Evolutionary conservation across 2,113 vertebrate genomes (phyloP).

Genomic region (Petrocephalus zakoni): DNA sequence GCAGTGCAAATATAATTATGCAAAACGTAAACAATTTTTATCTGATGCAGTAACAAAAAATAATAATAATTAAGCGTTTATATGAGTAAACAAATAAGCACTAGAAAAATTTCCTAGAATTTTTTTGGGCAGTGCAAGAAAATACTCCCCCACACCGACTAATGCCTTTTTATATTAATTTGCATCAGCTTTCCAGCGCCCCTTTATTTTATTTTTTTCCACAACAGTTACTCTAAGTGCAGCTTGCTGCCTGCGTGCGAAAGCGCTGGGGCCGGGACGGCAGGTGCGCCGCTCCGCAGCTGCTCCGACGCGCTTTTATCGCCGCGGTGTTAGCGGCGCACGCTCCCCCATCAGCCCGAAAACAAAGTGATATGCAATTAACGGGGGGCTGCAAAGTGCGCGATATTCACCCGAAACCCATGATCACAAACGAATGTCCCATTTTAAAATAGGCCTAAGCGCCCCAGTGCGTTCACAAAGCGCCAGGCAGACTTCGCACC

Average conservation of each 20-base stretch:
- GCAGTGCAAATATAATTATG: neutral
- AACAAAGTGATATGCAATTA: neutral
- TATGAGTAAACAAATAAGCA: neutral
- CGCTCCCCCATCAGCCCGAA: neutral
- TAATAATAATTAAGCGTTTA: neutral
- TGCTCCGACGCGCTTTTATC: neutral
- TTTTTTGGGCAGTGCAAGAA: neutral
- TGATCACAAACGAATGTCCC: constrained; percentile 3
- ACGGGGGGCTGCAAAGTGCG: neutral
- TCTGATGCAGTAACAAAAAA: neutral
- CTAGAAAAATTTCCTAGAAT: neutral
- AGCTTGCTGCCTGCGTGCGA: neutral
- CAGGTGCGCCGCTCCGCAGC: neutral
- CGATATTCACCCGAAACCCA: neutral
- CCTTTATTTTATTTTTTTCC: neutral
- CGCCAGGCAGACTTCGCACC: neutral
- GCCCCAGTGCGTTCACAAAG: neutral
- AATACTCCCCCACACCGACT: neutral
- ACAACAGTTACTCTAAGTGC: neutral
- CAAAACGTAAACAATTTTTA: neutral
- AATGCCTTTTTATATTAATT: constrained; percentile 5
- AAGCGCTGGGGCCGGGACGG: neutral
- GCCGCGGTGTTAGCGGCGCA: neutral
- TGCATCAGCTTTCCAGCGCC: neutral
- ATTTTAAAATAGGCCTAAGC: constrained; percentile 1